Percentiles rank a stretch among this genome's conserved stretches.
Conservation (phyloP, 2,888 invertebrate genomes). For the Heliconius ethilla region DNA sequence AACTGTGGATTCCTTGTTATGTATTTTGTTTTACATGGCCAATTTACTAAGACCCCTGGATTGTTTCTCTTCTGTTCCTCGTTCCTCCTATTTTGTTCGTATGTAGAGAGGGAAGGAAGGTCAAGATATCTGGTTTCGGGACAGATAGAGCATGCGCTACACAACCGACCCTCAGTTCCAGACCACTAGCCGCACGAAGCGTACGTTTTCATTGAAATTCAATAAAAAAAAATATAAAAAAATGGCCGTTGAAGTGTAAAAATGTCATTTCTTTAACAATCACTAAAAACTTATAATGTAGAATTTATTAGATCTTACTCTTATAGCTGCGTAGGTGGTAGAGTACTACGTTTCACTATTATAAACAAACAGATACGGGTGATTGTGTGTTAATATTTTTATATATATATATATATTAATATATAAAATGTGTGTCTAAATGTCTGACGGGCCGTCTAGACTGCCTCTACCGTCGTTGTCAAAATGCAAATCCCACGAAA, state of each 20-base stretch:
- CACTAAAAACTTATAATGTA: neutral
- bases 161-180: constrained; percentile 47
- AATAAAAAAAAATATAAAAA: constrained; percentile 9
- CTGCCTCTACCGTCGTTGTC: constrained; percentile 57
- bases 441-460: constrained; percentile 72
- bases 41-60: constrained; percentile 49
- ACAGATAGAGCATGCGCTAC: constrained; percentile 68
- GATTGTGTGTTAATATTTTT: constrained; percentile 16
- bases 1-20: constrained; percentile 70
- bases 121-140: constrained; percentile 55
- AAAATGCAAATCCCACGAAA: constrained; percentile 83
- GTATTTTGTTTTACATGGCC: constrained; percentile 53
- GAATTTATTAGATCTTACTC: neutral
- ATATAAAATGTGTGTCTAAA: constrained; percentile 56
- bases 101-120: constrained; percentile 51
- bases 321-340: constrained; percentile 50
- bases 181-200: constrained; percentile 23
- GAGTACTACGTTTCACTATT: constrained; percentile 25
- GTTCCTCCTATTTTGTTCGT: constrained; percentile 25
- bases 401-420: constrained; percentile 24
- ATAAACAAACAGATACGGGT: constrained; percentile 2
- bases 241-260: constrained; percentile 21
- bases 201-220: constrained; percentile 17
- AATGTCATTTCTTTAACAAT: constrained; percentile 33
- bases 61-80: constrained; percentile 38